These are phyloP conservation scores for Vidua macroura DNA, from an alignment of 2,113 vertebrate genomes.

Conservation along the genomic window DNA sequence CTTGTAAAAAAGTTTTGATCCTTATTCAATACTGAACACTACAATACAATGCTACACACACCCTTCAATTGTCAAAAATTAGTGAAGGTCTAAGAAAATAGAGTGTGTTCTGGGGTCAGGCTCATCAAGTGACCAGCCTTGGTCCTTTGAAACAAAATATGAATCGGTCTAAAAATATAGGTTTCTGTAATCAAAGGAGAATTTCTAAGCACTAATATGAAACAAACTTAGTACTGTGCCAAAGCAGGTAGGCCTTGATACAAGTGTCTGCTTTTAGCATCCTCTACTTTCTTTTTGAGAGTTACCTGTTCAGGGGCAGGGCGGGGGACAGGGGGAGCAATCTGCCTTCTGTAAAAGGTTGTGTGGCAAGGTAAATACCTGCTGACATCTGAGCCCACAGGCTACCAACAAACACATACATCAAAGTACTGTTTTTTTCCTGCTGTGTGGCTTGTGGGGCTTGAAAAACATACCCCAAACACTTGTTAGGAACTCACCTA, in stretches of 20 bases:
- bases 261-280: background rate
- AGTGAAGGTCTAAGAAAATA: background rate
- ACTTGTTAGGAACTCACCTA: background rate
- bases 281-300: background rate
- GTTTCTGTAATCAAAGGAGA: background rate
- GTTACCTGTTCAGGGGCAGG: background rate
- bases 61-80: background rate
- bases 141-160: slow-evolving; percentile 19
- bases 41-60: background rate
- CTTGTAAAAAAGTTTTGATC: background rate
- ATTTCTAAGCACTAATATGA: background rate
- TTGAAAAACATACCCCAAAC: background rate
- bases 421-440: background rate
- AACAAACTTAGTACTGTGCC: background rate
- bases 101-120: background rate
- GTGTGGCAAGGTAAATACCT: background rate
- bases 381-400: background rate
- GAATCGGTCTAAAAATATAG: background rate
- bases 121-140: background rate
- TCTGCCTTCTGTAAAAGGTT: background rate
- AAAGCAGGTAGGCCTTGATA: background rate
- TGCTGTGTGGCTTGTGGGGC: background rate
- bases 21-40: background rate
- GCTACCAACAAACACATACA: background rate
- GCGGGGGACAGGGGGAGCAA: background rate